These are phyloP conservation scores for Chromoteleia sp. DNA, from an alignment of 2,888 invertebrate genomes.

Conservation along the genomic window DNA sequence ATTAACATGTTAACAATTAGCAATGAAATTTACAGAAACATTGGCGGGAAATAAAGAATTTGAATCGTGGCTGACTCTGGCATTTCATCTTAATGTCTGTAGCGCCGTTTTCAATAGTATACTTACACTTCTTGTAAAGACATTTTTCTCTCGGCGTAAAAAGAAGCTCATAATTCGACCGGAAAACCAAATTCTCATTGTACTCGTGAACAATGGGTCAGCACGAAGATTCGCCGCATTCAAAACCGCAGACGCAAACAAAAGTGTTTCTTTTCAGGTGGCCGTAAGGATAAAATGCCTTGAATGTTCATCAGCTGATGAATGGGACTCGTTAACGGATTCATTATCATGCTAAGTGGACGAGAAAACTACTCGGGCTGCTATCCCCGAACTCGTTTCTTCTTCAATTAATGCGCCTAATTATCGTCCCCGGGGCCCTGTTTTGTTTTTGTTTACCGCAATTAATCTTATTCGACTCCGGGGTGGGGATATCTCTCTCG, in stretches of 20 bases:
- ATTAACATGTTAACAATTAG: no score
- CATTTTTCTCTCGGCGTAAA: no score
- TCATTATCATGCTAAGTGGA: conserved; percentile 77
- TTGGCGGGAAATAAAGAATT: no score
- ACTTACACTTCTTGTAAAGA: no score
- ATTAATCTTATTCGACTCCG: conserved; percentile 50
- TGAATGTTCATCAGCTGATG: conserved; percentile 68
- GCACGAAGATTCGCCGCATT: conserved; percentile 1
- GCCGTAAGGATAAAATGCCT: conserved; percentile 40
- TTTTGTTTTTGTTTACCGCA: conserved; percentile 43
- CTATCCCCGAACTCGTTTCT: conserved; percentile 1
- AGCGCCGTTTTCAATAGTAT: no score
- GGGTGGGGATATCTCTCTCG: not conserved
- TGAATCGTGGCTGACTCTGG: no score
- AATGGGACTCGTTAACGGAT: conserved; percentile 78
- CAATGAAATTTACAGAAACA: no score
- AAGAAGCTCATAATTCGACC: conserved; percentile 8
- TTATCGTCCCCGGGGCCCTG: conserved; percentile 19
- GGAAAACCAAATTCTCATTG: conserved; percentile 19
- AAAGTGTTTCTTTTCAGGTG: conserved; percentile 49
- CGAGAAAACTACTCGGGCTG: conserved; percentile 71
- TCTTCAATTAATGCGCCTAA: conserved; percentile 57
- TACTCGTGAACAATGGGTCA: conserved; percentile 22
- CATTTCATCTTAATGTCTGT: no score
- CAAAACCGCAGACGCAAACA: conserved; percentile 31